Evolutionary conservation across 2,113 vertebrate genomes (phyloP), one percentile per base, ranked within the genome.

Genomic region (Macrotis lagotis): DNA sequence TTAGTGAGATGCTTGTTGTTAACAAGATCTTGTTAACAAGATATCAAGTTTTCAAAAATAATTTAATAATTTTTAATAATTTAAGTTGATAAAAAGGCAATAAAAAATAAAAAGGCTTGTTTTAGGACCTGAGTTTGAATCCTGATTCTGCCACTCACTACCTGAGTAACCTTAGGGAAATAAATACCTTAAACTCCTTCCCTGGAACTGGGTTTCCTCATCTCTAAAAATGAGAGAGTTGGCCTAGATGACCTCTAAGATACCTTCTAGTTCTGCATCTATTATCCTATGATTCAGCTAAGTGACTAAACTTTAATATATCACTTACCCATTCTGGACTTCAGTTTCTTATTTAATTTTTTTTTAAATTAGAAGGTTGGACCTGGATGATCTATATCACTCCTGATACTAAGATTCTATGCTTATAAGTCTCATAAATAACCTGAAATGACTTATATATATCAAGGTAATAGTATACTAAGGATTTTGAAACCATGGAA

Each of bases 401-500:
- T 7, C 19, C 16, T 83, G 37, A 7, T 83, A 44, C 37, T 44
- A 83, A 83, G 37, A 83, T 7, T 44, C 37, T 83, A 83, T 83
- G n/a, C n/a, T 24, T 44, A 83, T 44, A 37, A 6, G 7, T 16
- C n/a, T 83, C 19, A 44, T 83, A 83, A 83, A 83, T 44, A 83
- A 24, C 37, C 16, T 44, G 1, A 83, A 83, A 83, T 83, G 66
- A 74, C 66, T n/a, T 66, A 14, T 12, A 74, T 74, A 74, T 12
- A 22, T 37, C 66, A 44, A 83, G 66, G 1, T 44, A 83, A 83
- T n/a, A 25, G 92, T 59, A 92, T 12, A 28, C n/a, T 55, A 90
- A 74, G 25, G 4, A 55, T 31, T 92, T 91, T 89, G 91, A 94
- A 91, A 92, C 93, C 37, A 48, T n/a, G 28, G 90, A 49, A 31